A percentile compares a stretch with the other conserved stretches of the same genome.
Conservation (phyloP, 2,797 vertebrate genomes). For the Chaetodon trifasciatus region DNA sequence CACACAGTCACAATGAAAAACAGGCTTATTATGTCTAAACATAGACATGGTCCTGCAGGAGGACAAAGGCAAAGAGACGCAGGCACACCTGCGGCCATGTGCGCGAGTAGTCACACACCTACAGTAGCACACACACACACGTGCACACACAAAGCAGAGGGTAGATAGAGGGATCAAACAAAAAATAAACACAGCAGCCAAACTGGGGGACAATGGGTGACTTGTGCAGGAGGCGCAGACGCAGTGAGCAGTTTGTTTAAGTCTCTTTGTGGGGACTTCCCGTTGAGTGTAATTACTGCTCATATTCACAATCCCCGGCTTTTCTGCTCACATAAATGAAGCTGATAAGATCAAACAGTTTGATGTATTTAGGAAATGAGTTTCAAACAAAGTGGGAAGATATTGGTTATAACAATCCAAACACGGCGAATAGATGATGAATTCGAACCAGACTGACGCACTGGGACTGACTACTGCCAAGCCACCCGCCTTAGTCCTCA, state of each 20-base stretch:
- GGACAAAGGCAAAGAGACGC: conserved; percentile 19
- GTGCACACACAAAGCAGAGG: conserved; percentile 36
- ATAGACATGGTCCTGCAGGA: conserved; percentile 42
- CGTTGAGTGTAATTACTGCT: conserved; percentile 68
- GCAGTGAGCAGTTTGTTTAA: conserved; percentile 71
- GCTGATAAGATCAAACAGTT: conserved; percentile 74
- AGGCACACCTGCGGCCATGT: conserved; percentile 47
- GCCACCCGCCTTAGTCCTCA: conserved; percentile 29
- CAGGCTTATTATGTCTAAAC: conserved; percentile 59
- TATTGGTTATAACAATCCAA: conserved; percentile 56
- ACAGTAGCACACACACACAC: conserved; percentile 6
- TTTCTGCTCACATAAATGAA: conserved; percentile 60
- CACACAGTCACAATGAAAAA: conserved; percentile 57
- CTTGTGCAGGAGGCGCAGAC: conserved; percentile 71
- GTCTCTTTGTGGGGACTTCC: conserved; percentile 75
- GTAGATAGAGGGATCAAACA: conserved; percentile 64
- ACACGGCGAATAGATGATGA: conserved; percentile 35
- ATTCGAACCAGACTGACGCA: conserved; percentile 45
- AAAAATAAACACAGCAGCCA: conserved; percentile 75
- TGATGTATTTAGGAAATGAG: conserved; percentile 69
- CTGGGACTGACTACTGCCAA: conserved; percentile 30
- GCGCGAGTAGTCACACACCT: conserved; percentile 34
- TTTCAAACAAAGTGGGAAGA: conserved; percentile 62
- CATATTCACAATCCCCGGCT: conserved; percentile 64
- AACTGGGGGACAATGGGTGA: conserved; percentile 70